Evolutionary conservation across 2,797 vertebrate genomes (phyloP), one percentile per base, ranked within the genome.

Genomic region (Discoglossus pictus): DNA sequence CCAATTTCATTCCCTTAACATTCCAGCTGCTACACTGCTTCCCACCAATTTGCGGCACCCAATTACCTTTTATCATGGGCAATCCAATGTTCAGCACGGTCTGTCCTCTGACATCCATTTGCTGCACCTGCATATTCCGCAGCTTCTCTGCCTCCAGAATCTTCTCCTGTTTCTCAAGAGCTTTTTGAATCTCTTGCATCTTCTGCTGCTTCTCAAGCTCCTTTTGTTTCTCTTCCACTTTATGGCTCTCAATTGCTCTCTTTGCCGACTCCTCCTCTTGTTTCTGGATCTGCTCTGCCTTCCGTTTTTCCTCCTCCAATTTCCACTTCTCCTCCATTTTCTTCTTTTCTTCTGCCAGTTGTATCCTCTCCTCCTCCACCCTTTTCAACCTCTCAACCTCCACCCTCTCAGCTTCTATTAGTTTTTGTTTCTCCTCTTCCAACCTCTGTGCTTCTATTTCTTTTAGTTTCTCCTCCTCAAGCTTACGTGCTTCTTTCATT

Each of bases 21-120:
- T 10, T 78, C 80, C 55, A 76, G 75, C 2, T 24, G 42, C 44
- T 13, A 10, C 13, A 24, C 16, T 2, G 2, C n/a, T 13, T 35
- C 17, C 1, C 11, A 34, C 15, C 20, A 9, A 24, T 5, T 11
- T n/a, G 4, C 16, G 2, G 7, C 17, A 15, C 13, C 15, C 20
- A 43, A 60, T 58, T 17, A 58, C 68, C 23, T 56, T 71, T 71
- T 59, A 71, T 18, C 8, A 71, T 7, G 11, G 53, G 61, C 25
- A 42, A 25, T 40, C 51, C 42, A 15, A 85, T 85, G 64, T 87
- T 88, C 86, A 3, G 86, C 82, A 16, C 27, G 5, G 42, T 16
- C 11, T 42, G 47, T 3, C 20, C 27, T 6, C 39, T n/a, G 10
- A n/a, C 18, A 38, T 31, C 46, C 3, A 24, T 11, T 52, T 25